Evolutionary conservation across 2,797 vertebrate species (phyloP), one percentile per base, ranked within the genome.

Genomic region (Adrianichthys oophorus): DNA sequence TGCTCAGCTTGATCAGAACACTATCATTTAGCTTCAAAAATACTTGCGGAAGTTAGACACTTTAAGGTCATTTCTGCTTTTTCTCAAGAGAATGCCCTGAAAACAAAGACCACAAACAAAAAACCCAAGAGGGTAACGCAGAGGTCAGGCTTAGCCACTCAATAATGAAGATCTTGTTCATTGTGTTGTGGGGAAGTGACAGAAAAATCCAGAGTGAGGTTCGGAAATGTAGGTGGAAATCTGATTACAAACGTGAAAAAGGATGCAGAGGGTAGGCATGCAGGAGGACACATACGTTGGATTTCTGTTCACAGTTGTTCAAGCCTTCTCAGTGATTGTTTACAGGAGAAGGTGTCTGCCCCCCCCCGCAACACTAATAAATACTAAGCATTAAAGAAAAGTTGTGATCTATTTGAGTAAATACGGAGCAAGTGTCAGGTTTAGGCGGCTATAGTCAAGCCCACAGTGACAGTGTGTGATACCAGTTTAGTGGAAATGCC

Each of bases 401-500:
- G 19, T 40, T 21, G 16, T 40, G 15, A 3, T 62, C 41, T 14
- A 15, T 43, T 12, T 45, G 49, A 52, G 18, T 8, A 26, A 47
- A 61, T 37, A 37, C 32, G 8, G 32, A 46, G 10, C 12, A 1
- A 5, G n/a, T 15, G 18, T 46, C 16, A 18, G 18, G 19, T 19
- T 42, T 42, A 15, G 16, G 41, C 13, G 48, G 41, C 19, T 67
- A 54, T 18, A 18, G 21, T 55, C 4, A 12, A 29, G 37, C 42
- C 40, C 7, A 29, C 65, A 52, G 45, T 4, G 23, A 18, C 29
- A 16, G 26, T 12, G 54, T 40, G 14, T 41, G 48, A 64, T 68
- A 68, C 71, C 80, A 77, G 82, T 62, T 16, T 53, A 50, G 72
- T 54, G 68, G 76, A 70, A 82, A 74, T 68, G 24, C 26, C 15